A percentile compares a stretch with the other conserved stretches of the same genome.
phyloP scores from a whole-genome alignment of 2,113 vertebrate species.

The Nannobrachium achirus region DNA sequence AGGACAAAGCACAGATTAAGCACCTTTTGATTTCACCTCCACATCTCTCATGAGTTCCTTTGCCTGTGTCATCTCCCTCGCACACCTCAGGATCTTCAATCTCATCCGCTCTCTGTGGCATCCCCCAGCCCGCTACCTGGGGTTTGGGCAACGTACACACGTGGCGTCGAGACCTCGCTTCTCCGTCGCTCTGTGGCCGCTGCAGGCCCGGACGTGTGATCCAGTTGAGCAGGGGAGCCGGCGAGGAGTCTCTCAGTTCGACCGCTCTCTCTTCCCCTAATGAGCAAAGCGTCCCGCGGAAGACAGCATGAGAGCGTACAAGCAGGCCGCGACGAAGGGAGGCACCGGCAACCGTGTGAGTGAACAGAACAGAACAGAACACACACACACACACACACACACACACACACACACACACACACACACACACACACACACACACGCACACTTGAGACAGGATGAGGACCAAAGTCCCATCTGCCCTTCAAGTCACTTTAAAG shows the following conservation, averaged over 20 bases:
- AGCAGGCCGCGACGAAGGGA: background rate
- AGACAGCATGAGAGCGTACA: constrained; percentile 66
- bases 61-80: constrained; percentile 2
- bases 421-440: constrained; percentile 3
- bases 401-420: constrained; percentile 27
- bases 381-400: constrained; percentile 15
- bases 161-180: constrained; percentile 31
- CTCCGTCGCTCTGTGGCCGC: constrained; percentile 33
- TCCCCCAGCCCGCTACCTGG: too few relatives aligned
- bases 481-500: constrained; percentile 79
- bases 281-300: constrained; percentile 78
- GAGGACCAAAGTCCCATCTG: constrained; percentile 71
- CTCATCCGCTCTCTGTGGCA: too few relatives aligned
- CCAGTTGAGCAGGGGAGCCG: constrained; percentile 66
- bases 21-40: constrained; percentile 4
- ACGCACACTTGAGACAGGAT: constrained; percentile 58
- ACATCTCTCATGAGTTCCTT: background rate
- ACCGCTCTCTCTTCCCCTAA: constrained; percentile 69
- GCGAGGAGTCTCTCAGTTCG: constrained; percentile 59
- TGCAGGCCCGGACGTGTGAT: constrained; percentile 59
- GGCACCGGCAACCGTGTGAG: background rate
- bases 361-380: background rate
- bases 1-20: too few relatives aligned
- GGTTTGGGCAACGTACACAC: constrained; percentile 1
- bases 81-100: too few relatives aligned